Conservation (phyloP, 2,888 invertebrate genomes). For the Zele albiditarsus region DNA sequence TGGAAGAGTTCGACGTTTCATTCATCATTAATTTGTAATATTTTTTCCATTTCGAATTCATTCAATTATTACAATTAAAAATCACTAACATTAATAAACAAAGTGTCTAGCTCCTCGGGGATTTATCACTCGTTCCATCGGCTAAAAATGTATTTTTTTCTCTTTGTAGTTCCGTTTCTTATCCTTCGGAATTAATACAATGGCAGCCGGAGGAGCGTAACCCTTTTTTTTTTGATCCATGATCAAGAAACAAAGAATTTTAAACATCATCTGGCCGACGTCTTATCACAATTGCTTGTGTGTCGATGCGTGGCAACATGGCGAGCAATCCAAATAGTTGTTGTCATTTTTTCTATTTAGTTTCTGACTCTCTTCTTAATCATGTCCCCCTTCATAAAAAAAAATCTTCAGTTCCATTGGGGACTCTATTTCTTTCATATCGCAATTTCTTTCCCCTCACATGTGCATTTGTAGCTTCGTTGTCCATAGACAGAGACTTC, state of each 20-base stretch:
- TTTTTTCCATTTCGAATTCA: slow-evolving; percentile 19
- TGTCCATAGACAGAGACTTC: slow-evolving; percentile 20
- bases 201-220: slow-evolving; percentile 44
- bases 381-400: slow-evolving; percentile 14
- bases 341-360: slow-evolving; percentile 31
- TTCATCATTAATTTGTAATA: slow-evolving; percentile 40
- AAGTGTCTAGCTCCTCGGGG: slow-evolving; percentile 60
- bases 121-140: slow-evolving; percentile 39
- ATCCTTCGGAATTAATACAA: not conserved
- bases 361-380: slow-evolving; percentile 11
- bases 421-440: not conserved
- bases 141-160: slow-evolving; percentile 20
- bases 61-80: slow-evolving; percentile 64
- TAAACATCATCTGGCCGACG: slow-evolving; percentile 64
- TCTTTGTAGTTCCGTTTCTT: slow-evolving; percentile 23
- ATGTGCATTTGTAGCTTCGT: not conserved
- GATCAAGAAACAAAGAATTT: slow-evolving; percentile 68
- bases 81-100: slow-evolving; percentile 68
- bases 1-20: slow-evolving; percentile 64
- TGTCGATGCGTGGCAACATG: slow-evolving; percentile 54
- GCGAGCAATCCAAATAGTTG: slow-evolving; percentile 50
- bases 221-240: slow-evolving; percentile 54
- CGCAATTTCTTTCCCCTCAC: slow-evolving; percentile 6
- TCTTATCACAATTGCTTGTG: slow-evolving; percentile 69
- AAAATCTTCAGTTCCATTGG: not conserved